Base-by-base conservation (phyloP, 2,888 invertebrate genomes). In the Oscheius sp. region DNA sequence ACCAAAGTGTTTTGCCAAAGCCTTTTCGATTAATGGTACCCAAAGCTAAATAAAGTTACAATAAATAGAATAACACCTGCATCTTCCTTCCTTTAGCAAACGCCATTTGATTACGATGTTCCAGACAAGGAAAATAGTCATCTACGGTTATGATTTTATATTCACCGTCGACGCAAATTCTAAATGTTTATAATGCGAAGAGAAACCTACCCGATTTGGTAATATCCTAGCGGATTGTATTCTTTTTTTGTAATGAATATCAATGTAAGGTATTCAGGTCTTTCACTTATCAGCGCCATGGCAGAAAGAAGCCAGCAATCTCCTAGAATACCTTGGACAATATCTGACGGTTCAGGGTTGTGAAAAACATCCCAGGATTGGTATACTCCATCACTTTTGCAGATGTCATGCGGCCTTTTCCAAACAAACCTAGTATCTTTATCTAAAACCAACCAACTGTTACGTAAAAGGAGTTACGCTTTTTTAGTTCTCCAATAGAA, bases 11-110 rank as follows among this genome's bases (percentile, higher is more conserved):
- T 98, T 98, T 0, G 97, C 98, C 30, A 97, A 93, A 0, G 97
- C 97, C 87, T 98, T 98, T 87, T 98, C 98, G 78, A 98, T 96
- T 71, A 98, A 88, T 0, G 97, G 95, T 65, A 97, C 96, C 97
- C 97, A 98, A 32, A 98, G 89, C 87, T 98, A 96, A 89, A 72
- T 28, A 2, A 2, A 28, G 12, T 8, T 17, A 4, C 24, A 17
- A 22, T 8, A 6, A 14, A 22, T 17, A 4, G 14, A 3, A 14
- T 26, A 4, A 28, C 50, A 77, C 90, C 83, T 93, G 93, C 0
- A 94, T 93, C 80, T 80, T 74, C 8, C 83, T 70, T 20, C 82
- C 83, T 4, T 75, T 74, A 8, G 79, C 81, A 68, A 85, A 85
- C 2, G 82, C 77, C 70, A 84, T 67, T 0, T 72, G 63, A 1